Base-by-base conservation (phyloP, 2,113 vertebrate genomes). In the Gila orcuttii region DNA sequence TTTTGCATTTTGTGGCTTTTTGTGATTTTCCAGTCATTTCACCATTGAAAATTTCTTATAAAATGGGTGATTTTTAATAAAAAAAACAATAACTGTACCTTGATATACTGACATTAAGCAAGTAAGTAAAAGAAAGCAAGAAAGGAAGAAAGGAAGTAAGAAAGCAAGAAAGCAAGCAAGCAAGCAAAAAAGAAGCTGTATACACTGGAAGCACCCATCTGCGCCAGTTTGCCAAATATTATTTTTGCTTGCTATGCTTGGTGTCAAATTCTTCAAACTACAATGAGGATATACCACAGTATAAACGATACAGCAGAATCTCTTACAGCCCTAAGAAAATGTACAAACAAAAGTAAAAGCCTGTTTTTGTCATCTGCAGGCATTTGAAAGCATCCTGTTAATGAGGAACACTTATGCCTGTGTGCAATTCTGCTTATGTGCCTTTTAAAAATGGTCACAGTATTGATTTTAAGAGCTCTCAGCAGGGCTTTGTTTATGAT, bases 381-480 rank as follows among this genome's bases (percentile, higher is more conserved):
- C 15, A 21, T 80, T 10, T 81, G 47, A 66, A 76, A 79, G 42
- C 73, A 28, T 28, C 6, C 17, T 6, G 17, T 6, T 79, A 55
- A 66, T 71, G 66, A n/a, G 57, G 42, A 86, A 74, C 52, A 81
- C 66, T 52, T 64, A 59, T 64, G 64, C 42, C 45, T 42, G 66
- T 42, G 36, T 73, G 45, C n/a, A 19, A 13, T 62, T 79, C 23
- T 85, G 73, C 52, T 71, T 85, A 68, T 71, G 28, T 78, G 33
- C 36, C 78, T 52, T 85, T 69, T 85, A 85, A 85, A 28, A 76
- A 82, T 57, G 66, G 47, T 68, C 60, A 78, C 68, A 0, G 33
- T 60, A 21, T 71, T 73, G 74, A 86, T 83, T 79, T 82, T 55
- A 79, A 69, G n/a, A 36, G 59, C 39, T 83, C 87, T 75, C 74